Conservation (phyloP, 2,797 vertebrate species). For the Channallabes apus region DNA sequence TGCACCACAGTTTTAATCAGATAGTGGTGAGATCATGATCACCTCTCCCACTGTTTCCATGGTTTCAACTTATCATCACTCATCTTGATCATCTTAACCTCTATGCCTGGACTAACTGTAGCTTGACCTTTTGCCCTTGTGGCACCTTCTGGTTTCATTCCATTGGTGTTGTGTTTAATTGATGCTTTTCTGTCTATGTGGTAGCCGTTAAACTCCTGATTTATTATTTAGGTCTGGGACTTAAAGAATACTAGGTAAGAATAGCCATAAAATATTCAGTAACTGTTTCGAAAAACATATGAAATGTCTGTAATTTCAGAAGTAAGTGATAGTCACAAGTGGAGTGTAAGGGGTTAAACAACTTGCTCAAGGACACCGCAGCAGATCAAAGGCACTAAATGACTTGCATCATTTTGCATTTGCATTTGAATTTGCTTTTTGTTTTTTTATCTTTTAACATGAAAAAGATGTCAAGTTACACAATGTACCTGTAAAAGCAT, state of each 20-base stretch:
- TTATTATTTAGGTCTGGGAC: conserved; percentile 3
- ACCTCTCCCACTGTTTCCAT: conserved; percentile 42
- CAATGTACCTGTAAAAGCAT: conserved; percentile 88
- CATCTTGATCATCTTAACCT: conserved; percentile 64
- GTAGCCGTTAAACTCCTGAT: conserved; percentile 12
- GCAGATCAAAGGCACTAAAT: conserved; percentile 2
- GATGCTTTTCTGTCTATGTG: background rate
- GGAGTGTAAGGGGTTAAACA: background rate
- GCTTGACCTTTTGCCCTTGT: conserved; percentile 38
- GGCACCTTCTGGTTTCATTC: conserved; percentile 56
- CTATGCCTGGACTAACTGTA: conserved; percentile 42
- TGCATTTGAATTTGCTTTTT: background rate
- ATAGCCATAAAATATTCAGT: conserved; percentile 6
- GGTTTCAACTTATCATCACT: background rate
- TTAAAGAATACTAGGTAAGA: background rate
- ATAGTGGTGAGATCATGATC: conserved; percentile 63
- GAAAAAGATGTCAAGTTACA: background rate
- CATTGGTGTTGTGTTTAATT: conserved; percentile 41
- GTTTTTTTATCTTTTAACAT: background rate
- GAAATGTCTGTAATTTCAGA: conserved; percentile 6
- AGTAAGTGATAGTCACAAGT: background rate
- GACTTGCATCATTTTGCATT: background rate
- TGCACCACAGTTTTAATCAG: conserved; percentile 57
- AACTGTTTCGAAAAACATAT: background rate
- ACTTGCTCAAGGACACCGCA: background rate